Conservation (phyloP, 2,888 invertebrate genomes). For the Dinocampus coccinellae region DNA sequence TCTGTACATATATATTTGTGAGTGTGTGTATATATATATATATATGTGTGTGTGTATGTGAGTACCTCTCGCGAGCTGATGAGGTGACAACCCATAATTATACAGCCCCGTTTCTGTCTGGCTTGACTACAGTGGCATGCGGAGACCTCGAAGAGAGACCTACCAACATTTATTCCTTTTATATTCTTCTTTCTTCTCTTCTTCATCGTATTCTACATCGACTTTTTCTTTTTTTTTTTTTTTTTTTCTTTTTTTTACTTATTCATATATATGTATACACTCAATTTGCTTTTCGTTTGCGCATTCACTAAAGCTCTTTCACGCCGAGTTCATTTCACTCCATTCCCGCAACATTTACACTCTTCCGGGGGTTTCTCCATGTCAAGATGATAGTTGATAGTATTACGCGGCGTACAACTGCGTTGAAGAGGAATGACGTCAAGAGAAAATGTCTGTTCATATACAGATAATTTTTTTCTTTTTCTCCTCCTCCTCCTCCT, state of each 20-base stretch:
- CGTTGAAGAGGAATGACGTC: constrained; percentile 20
- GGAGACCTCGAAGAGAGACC: constrained; percentile 57
- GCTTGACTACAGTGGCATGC: constrained; percentile 67
- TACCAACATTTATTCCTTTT: constrained; percentile 53
- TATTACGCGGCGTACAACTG: constrained; percentile 28
- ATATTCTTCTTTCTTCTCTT: constrained; percentile 37
- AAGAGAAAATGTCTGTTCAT: constrained; percentile 38
- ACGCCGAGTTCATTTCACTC: background rate
- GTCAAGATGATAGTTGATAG: constrained; percentile 27
- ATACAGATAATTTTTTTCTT: constrained; percentile 40
- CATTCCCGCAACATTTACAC: constrained; percentile 41
- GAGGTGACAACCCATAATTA: constrained; percentile 71
- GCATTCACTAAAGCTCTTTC: constrained; percentile 10
- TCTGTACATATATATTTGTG: too few species aligned
- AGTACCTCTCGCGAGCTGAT: constrained; percentile 59
- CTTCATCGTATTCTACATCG: constrained; percentile 27
- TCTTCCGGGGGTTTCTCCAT: constrained; percentile 34
- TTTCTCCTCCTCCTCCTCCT: constrained; percentile 41
- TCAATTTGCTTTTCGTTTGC: constrained; percentile 31
- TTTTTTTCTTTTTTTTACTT: constrained; percentile 34
- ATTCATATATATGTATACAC: constrained; percentile 40
- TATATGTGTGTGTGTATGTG: constrained; percentile 40
- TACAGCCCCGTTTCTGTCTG: constrained; percentile 69
- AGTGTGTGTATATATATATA: too few species aligned
- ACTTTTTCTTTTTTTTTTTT: too few species aligned